phyloP scores from a whole-genome alignment of 2,113 vertebrate species.

The Pleuronectes platessa region DNA sequence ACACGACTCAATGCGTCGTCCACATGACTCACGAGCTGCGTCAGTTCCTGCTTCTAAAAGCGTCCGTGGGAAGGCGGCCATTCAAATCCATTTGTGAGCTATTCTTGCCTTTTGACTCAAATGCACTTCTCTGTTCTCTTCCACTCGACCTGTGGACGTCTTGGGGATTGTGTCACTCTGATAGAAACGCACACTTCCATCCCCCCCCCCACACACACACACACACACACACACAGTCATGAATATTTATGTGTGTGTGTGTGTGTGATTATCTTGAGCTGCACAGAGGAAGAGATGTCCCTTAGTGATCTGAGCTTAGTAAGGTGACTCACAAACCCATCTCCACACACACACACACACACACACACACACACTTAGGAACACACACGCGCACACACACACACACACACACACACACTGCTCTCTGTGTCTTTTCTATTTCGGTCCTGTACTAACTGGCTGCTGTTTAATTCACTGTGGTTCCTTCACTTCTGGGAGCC shows the following conservation, averaged over 20 bases:
- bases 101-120: constrained; percentile 3
- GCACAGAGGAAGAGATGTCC: constrained; percentile 53
- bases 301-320: constrained; percentile 53
- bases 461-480: constrained; percentile 11
- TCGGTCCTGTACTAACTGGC: constrained; percentile 21
- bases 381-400: constrained; percentile 47
- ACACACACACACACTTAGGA: neutral
- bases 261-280: constrained; percentile 50
- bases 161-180: constrained; percentile 4
- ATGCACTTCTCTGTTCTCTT: constrained; percentile 14
- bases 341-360: neutral
- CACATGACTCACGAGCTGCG: constrained; percentile 29
- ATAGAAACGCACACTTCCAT: constrained; percentile 14
- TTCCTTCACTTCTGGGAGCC: neutral
- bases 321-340: constrained; percentile 63
- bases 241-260: constrained; percentile 1
- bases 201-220: neutral
- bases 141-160: constrained; percentile 3
- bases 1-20: neutral
- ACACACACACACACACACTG: constrained; percentile 12
- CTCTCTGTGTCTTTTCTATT: constrained; percentile 37
- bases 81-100: constrained; percentile 18
- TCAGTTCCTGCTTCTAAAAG: constrained; percentile 55
- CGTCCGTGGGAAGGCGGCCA: neutral
- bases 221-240: no score